Percentiles rank a stretch among this genome's conserved stretches.
Evolutionary conservation across 2,888 invertebrate species (phyloP).

Genomic region (Boloria selene): DNA sequence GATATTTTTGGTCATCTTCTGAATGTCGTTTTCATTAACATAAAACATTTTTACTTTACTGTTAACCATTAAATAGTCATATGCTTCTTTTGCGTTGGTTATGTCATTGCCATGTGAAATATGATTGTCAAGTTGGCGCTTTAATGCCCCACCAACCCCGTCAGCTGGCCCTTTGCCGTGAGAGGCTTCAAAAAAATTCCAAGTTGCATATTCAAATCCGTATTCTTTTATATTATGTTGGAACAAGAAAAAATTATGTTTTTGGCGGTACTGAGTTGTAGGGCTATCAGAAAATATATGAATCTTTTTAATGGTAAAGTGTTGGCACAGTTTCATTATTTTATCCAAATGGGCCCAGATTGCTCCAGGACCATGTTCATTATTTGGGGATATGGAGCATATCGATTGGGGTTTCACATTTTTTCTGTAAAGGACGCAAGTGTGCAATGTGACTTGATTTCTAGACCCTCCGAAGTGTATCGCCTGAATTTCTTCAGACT

Average conservation of each 20-base stretch:
- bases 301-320: no score
- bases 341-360: no score
- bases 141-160: conserved; percentile 42
- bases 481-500: no score
- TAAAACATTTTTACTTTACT: conserved; percentile 26
- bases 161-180: conserved; percentile 45
- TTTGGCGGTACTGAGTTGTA: conserved; percentile 40
- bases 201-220: conserved; percentile 35
- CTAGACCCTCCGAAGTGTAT: no score
- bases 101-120: conserved; percentile 41
- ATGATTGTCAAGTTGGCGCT: conserved; percentile 39
- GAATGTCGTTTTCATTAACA: conserved; percentile 11
- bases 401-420: no score
- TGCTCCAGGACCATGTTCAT: no score
- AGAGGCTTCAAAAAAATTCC: conserved; percentile 41
- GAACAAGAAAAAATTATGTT: conserved; percentile 42
- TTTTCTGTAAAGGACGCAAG: no score
- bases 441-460: no score
- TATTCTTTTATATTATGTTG: conserved; percentile 30
- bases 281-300: no score
- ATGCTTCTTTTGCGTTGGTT: conserved; percentile 38
- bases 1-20: background rate
- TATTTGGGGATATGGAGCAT: no score
- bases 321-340: no score
- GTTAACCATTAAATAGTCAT: conserved; percentile 10